phyloP scores from a whole-genome alignment of 1,140 invertebrate species.

The Oryzaephilus surinamensis region DNA sequence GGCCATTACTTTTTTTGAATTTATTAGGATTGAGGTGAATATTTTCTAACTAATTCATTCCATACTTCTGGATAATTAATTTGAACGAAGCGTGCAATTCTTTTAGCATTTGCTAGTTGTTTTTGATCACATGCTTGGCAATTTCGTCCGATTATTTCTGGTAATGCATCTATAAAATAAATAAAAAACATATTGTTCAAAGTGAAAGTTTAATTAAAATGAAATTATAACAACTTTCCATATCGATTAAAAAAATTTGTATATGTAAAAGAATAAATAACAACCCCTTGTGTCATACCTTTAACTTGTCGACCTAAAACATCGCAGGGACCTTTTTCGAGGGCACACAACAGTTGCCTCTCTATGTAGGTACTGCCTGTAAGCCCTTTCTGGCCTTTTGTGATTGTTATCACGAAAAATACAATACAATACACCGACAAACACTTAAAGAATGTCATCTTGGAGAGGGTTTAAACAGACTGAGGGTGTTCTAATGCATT shows the following conservation, averaged over 20 bases:
- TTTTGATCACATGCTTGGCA: constrained; percentile 39
- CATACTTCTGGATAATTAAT: constrained; percentile 41
- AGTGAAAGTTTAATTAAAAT: constrained; percentile 4
- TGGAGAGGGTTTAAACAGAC: no score
- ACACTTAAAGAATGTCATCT: no score
- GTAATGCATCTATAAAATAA: constrained; percentile 38
- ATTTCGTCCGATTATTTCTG: constrained; percentile 41
- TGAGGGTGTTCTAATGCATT: no score
- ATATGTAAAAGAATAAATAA: background rate
- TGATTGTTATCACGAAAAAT: no score
- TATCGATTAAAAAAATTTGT: constrained; percentile 4
- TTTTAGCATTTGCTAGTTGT: constrained; percentile 39
- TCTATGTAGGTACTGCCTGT: constrained; percentile 26
- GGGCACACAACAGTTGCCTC: constrained; percentile 38
- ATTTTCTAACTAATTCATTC: constrained; percentile 41
- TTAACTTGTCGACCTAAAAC: constrained; percentile 38
- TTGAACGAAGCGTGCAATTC: constrained; percentile 39
- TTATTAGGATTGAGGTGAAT: constrained; percentile 18
- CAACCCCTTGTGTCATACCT: constrained; percentile 27
- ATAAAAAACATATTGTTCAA: constrained; percentile 10
- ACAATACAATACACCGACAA: no score
- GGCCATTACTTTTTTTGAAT: constrained; percentile 34
- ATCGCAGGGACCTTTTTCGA: constrained; percentile 40
- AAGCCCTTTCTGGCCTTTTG: no score
- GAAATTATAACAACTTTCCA: constrained; percentile 1